Conservation (phyloP, 1,140 invertebrate species). For the Megathymus violae region DNA sequence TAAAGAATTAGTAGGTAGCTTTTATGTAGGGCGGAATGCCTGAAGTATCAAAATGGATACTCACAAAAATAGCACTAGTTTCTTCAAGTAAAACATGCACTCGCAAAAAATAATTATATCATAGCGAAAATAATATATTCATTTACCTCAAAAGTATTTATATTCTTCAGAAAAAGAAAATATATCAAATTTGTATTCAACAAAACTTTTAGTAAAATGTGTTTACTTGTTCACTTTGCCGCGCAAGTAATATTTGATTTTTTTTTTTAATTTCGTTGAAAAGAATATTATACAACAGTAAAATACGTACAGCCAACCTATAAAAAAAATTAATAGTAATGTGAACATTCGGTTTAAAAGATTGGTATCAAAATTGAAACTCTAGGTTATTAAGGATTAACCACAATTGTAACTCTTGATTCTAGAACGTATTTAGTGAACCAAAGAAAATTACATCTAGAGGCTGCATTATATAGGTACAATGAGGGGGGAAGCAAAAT, state of each 20-base stretch:
- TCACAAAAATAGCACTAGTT: constrained; percentile 58
- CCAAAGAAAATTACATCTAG: constrained; percentile 1
- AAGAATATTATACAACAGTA: constrained; percentile 51
- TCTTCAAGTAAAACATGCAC: constrained; percentile 57
- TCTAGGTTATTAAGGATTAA: constrained; percentile 49
- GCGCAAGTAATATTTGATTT: constrained; percentile 56
- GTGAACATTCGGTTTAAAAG: constrained; percentile 48
- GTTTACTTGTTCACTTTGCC: constrained; percentile 53
- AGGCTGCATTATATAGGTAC: constrained; percentile 1
- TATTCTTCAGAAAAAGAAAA: constrained; percentile 56
- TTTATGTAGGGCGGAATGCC: constrained; percentile 62
- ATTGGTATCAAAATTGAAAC: constrained; percentile 51
- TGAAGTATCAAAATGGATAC: constrained; percentile 63
- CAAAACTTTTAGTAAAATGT: constrained; percentile 57
- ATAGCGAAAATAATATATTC: constrained; percentile 60
- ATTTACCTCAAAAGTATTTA: constrained; percentile 61
- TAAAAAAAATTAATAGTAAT: constrained; percentile 53
- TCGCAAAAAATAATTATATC: constrained; percentile 58
- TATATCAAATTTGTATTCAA: constrained; percentile 55
- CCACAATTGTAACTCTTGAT: constrained; percentile 7
- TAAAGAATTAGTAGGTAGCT: constrained; percentile 57
- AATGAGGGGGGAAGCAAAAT: too few relatives aligned
- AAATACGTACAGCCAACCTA: constrained; percentile 53
- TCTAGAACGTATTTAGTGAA: constrained; percentile 10
- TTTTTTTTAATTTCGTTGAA: too few relatives aligned